Evolutionary conservation across 1,140 invertebrate species (phyloP).

Genomic region (Pristionchus pacificus): DNA sequence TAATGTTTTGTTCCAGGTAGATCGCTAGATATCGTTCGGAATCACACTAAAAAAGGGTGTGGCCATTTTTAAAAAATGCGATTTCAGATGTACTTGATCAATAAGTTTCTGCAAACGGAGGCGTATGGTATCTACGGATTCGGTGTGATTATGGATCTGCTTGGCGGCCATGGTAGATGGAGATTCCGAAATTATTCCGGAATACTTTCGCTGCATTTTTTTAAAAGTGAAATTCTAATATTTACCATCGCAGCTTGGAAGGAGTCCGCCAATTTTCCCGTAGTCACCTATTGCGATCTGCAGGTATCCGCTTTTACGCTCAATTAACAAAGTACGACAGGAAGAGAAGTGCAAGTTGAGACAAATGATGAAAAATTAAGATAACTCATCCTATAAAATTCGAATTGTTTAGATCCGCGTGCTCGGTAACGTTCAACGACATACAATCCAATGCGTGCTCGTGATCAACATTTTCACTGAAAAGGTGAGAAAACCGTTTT

Average conservation of each 20-base stretch:
- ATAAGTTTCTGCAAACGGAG: slow-evolving; percentile 61
- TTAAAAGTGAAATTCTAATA: no score
- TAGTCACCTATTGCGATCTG: slow-evolving; percentile 61
- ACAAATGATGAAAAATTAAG: no score
- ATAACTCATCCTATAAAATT: no score
- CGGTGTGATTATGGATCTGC: slow-evolving; percentile 49
- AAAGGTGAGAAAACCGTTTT: slow-evolving; percentile 56
- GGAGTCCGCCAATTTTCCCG: slow-evolving; percentile 58
- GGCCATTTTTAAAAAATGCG: no score
- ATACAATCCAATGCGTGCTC: slow-evolving; percentile 59
- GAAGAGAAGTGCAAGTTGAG: no score
- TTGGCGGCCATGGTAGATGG: slow-evolving; percentile 50
- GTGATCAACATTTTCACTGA: slow-evolving; percentile 60
- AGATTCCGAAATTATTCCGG: no score
- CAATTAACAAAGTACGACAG: no score
- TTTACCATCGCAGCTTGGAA: slow-evolving; percentile 56
- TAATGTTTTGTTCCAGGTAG: slow-evolving; percentile 51
- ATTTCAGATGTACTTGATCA: slow-evolving; percentile 61
- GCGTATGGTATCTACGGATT: slow-evolving; percentile 59
- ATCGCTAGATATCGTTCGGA: no score
- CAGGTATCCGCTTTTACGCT: no score
- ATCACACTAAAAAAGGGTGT: no score
- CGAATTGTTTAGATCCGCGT: slow-evolving; percentile 61
- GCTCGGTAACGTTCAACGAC: slow-evolving; percentile 59
- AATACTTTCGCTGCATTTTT: no score